These are phyloP conservation scores for Diadophis punctatus DNA, from an alignment of 2,113 vertebrate genomes.

Conservation along the genomic window DNA sequence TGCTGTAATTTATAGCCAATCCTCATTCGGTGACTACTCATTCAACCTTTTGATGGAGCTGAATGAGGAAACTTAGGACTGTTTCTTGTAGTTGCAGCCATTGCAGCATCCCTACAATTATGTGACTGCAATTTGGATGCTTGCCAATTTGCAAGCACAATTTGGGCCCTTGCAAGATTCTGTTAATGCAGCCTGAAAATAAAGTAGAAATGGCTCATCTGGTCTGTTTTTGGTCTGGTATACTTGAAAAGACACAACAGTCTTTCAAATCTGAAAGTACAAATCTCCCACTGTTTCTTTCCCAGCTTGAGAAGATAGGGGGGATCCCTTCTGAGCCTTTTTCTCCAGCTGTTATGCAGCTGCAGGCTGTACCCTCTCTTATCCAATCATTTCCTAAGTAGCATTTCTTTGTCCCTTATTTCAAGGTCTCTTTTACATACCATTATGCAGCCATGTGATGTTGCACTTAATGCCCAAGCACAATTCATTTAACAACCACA, in stretches of 20 bases:
- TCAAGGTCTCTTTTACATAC: background rate
- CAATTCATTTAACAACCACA: background rate
- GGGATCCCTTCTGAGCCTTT: background rate
- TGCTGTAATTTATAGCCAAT: background rate
- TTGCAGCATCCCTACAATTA: background rate
- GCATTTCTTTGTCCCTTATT: background rate
- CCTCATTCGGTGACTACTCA: background rate
- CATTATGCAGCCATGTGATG: background rate
- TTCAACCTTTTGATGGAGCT: background rate
- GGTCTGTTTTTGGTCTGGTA: background rate
- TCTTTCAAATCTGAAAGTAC: too few relatives aligned
- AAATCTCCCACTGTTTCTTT: background rate
- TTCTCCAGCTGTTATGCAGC: background rate
- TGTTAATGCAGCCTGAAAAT: background rate
- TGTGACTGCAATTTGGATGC: background rate
- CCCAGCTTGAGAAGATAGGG: background rate
- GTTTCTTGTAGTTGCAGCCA: background rate
- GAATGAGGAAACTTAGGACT: background rate
- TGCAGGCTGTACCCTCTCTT: background rate
- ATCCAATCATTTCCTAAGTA: background rate
- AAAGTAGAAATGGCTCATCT: background rate
- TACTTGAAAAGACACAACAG: background rate
- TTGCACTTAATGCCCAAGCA: background rate
- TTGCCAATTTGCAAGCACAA: background rate
- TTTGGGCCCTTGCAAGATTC: background rate